Conservation (phyloP, 2,113 vertebrate species). For the Procavia capensis region DNA sequence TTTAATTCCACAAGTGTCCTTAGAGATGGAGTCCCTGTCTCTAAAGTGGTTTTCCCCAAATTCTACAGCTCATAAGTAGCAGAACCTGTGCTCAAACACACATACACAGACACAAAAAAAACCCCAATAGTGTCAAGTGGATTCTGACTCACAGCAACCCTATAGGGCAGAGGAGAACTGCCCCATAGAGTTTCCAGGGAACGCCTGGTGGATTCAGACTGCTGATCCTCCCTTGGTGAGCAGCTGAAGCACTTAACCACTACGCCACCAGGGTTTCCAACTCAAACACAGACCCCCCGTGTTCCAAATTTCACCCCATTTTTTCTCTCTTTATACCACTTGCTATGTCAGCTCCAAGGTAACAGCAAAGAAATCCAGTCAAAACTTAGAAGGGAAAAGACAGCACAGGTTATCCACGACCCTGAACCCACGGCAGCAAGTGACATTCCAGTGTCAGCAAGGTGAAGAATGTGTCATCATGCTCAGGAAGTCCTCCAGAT, state of each 20-base stretch:
- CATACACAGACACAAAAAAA: too few relatives aligned
- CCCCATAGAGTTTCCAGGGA: too few relatives aligned
- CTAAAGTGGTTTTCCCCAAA: background rate
- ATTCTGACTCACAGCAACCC: too few relatives aligned
- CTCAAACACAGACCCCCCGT: background rate
- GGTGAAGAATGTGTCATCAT: background rate
- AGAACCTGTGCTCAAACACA: background rate
- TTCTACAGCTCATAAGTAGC: background rate
- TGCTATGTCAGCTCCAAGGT: background rate
- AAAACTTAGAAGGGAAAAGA: slow-evolving; percentile 8
- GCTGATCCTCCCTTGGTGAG: too few relatives aligned
- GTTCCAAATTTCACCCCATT: background rate
- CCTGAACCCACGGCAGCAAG: background rate
- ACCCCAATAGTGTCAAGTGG: too few relatives aligned
- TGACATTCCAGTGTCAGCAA: background rate
- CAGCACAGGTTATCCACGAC: background rate
- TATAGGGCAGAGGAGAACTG: too few relatives aligned
- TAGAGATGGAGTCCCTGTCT: background rate
- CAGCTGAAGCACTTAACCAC: too few relatives aligned
- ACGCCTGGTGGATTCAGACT: too few relatives aligned
- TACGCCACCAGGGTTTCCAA: too few relatives aligned
- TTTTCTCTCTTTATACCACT: background rate
- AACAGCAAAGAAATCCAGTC: background rate
- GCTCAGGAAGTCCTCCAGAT: background rate
- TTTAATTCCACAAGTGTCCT: background rate